Evolutionary conservation across 2,797 vertebrate species (phyloP).

Genomic region (Myripristis murdjan): DNA sequence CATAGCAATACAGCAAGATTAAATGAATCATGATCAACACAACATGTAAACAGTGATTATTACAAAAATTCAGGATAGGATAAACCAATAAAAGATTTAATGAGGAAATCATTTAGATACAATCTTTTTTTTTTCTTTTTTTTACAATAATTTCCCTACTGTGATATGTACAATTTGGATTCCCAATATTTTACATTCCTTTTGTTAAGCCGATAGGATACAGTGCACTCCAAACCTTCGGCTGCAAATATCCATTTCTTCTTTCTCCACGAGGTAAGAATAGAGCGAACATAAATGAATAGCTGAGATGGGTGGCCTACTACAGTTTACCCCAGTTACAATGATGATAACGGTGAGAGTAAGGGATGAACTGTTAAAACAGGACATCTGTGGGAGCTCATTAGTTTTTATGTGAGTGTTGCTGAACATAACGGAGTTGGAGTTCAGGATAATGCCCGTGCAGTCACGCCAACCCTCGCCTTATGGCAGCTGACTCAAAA

Average conservation of each 20-base stretch:
- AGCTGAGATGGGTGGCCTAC: slow-evolving; percentile 38
- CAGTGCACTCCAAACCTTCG: slow-evolving; percentile 21
- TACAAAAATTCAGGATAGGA: slow-evolving; percentile 39
- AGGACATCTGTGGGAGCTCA: slow-evolving; percentile 30
- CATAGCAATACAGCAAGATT: slow-evolving; percentile 49
- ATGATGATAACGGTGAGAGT: slow-evolving; percentile 27
- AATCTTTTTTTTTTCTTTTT: slow-evolving; percentile 41
- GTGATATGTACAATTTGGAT: slow-evolving; percentile 71
- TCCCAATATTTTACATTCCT: slow-evolving; percentile 58
- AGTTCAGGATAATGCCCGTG: slow-evolving; percentile 66
- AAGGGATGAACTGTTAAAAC: slow-evolving; percentile 24
- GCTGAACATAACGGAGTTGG: not conserved
- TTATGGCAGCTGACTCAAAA: slow-evolving; percentile 28
- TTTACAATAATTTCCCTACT: slow-evolving; percentile 43
- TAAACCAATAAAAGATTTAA: slow-evolving; percentile 58
- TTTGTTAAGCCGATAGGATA: slow-evolving; percentile 26
- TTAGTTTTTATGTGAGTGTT: slow-evolving; percentile 36
- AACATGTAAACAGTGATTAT: slow-evolving; percentile 55
- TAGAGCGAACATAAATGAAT: slow-evolving; percentile 9
- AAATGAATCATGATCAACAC: slow-evolving; percentile 68
- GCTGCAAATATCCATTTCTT: not conserved
- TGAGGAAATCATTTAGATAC: slow-evolving; percentile 22
- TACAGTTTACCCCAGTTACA: slow-evolving; percentile 36
- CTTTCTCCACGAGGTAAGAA: slow-evolving; percentile 23
- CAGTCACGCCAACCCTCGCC: slow-evolving; percentile 17